Percentiles rank a stretch among this genome's conserved stretches.
Conservation (phyloP, 2,888 invertebrate species). For the Notocelia uddmanniana region DNA sequence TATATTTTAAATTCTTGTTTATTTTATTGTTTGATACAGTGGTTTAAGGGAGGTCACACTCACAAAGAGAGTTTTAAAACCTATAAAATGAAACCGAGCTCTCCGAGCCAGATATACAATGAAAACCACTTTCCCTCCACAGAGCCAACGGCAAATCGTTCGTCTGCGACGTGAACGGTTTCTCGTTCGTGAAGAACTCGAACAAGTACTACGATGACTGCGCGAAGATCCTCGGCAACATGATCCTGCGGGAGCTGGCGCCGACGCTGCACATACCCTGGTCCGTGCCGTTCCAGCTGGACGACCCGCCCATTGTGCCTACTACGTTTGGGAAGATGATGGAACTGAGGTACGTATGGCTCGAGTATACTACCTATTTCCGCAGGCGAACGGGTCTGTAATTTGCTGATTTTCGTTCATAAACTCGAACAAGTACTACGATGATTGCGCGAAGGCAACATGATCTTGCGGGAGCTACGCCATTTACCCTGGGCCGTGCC, state of each 20-base stretch:
- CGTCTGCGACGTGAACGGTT: constrained; percentile 99
- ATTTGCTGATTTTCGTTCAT: constrained; percentile 89
- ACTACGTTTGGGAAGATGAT: constrained; percentile 99
- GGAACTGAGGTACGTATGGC: constrained; percentile 80
- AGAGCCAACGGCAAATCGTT: constrained; percentile 99
- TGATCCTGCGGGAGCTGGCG: constrained; percentile 97
- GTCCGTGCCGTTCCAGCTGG: constrained; percentile 98
- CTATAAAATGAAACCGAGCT: neutral
- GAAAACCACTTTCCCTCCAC: constrained; percentile 45
- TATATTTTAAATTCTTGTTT: no score
- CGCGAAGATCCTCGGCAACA: constrained; percentile 98
- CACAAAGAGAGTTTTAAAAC: no score
- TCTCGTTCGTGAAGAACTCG: constrained; percentile 99
- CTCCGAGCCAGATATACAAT: neutral
- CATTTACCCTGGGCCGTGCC: constrained; percentile 99
- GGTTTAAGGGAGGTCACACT: no score
- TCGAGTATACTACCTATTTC: neutral
- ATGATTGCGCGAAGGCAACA: constrained; percentile 96
- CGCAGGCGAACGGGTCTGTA: constrained; percentile 97
- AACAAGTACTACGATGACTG: constrained; percentile 99
- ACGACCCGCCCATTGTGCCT: constrained; percentile 99
- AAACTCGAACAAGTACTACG: constrained; percentile 87
- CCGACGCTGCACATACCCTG: constrained; percentile 98
- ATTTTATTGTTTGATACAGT: no score
- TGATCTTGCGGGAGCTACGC: constrained; percentile 97